Percentiles rank a stretch among this genome's conserved stretches.
phyloP scores from a whole-genome alignment of 2,113 vertebrate genomes.

The Zingel zingel region DNA sequence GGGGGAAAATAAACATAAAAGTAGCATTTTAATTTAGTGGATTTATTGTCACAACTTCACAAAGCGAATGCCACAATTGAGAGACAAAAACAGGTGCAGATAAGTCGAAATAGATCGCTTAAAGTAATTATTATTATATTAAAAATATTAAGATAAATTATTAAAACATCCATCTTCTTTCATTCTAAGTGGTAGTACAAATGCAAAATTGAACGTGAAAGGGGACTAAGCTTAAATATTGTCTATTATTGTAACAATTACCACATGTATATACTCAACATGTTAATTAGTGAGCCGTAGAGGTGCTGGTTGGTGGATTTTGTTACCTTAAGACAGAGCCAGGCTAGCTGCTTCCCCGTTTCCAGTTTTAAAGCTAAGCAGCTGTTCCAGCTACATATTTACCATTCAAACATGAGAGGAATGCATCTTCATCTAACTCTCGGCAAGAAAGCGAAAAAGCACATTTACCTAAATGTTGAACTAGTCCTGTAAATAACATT shows the following conservation, averaged over 20 bases:
- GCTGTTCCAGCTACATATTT: too few species aligned
- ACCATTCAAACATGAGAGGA: too few species aligned
- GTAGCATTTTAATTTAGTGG: not conserved
- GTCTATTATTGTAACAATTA: not conserved
- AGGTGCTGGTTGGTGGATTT: too few species aligned
- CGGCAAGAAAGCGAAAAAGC: not conserved
- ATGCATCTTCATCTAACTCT: not conserved
- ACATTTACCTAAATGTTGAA: not conserved
- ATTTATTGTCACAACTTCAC: not conserved
- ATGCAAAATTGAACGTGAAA: too few species aligned
- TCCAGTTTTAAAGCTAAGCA: too few species aligned
- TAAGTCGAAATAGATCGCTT: not conserved
- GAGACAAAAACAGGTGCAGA: not conserved
- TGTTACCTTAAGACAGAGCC: not conserved
- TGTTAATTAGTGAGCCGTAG: not conserved
- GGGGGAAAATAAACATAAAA: not conserved
- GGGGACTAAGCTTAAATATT: not conserved
- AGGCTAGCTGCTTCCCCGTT: not conserved
- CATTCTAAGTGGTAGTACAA: not conserved
- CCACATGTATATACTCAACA: not conserved
- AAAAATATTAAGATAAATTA: not conserved
- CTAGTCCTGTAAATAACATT: not conserved
- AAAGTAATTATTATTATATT: too few species aligned
- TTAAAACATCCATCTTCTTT: not conserved
- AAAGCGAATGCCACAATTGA: not conserved